Conservation (phyloP, 2,113 vertebrate genomes). For the Empidonax traillii region DNA sequence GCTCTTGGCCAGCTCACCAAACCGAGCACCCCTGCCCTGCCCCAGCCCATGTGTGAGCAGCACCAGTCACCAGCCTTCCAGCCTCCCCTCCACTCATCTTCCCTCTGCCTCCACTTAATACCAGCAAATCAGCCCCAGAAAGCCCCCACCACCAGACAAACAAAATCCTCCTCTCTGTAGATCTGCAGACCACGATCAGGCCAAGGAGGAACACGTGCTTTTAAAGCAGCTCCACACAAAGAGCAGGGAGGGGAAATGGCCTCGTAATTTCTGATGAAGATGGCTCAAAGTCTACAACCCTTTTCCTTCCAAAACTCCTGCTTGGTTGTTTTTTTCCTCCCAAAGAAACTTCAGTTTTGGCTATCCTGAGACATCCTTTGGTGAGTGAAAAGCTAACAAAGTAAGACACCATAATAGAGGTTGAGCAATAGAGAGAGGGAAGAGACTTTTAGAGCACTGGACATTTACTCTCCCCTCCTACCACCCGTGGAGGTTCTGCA, state of each 20-base stretch:
- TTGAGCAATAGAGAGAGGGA: neutral
- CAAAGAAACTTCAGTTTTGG: neutral
- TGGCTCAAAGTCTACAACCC: neutral
- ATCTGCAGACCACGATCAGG: neutral
- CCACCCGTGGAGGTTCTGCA: neutral
- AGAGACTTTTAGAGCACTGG: neutral
- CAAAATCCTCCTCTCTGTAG: neutral
- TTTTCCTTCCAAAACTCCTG: neutral
- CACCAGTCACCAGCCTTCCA: neutral
- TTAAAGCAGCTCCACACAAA: neutral
- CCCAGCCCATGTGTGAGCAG: accelerated
- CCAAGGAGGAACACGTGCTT: neutral
- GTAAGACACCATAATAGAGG: neutral
- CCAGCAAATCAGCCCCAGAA: neutral
- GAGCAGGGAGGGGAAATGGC: neutral
- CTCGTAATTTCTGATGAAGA: neutral
- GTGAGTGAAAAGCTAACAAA: neutral
- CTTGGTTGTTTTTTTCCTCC: neutral
- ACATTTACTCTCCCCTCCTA: neutral
- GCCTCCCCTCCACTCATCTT: neutral
- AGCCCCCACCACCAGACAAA: neutral
- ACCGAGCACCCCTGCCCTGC: accelerated
- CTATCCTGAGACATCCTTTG: neutral
- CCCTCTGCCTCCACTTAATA: neutral
- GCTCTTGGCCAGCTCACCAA: neutral